Conservation (phyloP, 1,140 invertebrate species). For the Neuroterus valhalla region DNA sequence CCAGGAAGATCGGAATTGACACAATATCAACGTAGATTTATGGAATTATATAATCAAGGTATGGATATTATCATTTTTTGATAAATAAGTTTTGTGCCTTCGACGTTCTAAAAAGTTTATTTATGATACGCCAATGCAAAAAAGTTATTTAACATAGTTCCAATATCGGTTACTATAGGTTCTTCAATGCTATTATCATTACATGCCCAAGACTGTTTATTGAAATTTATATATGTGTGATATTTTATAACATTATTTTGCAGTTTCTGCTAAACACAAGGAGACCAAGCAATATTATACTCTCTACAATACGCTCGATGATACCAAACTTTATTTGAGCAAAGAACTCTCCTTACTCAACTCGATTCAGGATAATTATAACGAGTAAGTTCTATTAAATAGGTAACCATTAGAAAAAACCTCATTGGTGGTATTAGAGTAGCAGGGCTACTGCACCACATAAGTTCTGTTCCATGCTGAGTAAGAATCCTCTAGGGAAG, state of each 20-base stretch:
- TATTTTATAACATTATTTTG: conserved; percentile 56
- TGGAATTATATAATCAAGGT: conserved; percentile 98
- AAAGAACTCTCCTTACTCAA: conserved; percentile 95
- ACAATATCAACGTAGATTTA: conserved; percentile 96
- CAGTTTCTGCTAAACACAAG: conserved; percentile 94
- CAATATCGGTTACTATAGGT: too few relatives aligned
- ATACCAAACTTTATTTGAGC: conserved; percentile 92
- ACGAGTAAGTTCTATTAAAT: conserved; percentile 81
- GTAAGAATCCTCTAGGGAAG: too few relatives aligned
- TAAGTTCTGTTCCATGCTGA: too few relatives aligned
- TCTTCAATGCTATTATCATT: too few relatives aligned
- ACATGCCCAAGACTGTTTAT: too few relatives aligned
- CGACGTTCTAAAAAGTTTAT: too few relatives aligned
- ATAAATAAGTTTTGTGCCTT: conserved; percentile 1
- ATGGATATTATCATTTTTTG: conserved; percentile 19
- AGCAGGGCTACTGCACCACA: too few relatives aligned
- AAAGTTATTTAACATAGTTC: too few relatives aligned
- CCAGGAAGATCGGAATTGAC: conserved; percentile 93
- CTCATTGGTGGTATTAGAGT: too few relatives aligned
- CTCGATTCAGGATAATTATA: conserved; percentile 95
- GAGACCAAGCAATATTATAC: conserved; percentile 99
- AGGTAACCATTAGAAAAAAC: background rate
- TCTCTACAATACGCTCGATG: conserved; percentile 96
- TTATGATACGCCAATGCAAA: too few relatives aligned
- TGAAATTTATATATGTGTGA: conserved; percentile 34